Evolutionary conservation across 2,113 vertebrate species (phyloP).

Genomic region (Brachyhypopomus occidentalis): DNA sequence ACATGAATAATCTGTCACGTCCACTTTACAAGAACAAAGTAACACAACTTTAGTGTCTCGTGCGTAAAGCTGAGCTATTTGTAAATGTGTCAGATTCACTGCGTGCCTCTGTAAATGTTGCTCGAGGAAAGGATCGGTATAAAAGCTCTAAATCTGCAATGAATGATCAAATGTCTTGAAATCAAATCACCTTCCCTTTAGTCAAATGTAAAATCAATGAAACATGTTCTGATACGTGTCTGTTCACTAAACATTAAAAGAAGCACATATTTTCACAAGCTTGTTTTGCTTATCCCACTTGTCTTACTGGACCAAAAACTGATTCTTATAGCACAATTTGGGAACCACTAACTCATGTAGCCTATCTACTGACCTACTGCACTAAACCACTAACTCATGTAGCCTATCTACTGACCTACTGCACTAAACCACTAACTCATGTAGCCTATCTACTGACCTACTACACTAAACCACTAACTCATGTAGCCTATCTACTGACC

Average conservation of each 20-base stretch:
- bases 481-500: too few relatives aligned
- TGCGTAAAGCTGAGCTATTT: not conserved
- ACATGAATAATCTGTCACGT: constrained; percentile 13
- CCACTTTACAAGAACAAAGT: constrained; percentile 18
- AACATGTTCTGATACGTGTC: not conserved
- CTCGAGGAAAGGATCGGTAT: not conserved
- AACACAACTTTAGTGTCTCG: not conserved
- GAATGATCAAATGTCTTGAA: not conserved
- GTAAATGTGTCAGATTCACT: not conserved
- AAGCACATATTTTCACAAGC: not conserved
- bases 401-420: too few relatives aligned
- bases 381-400: too few relatives aligned
- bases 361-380: too few relatives aligned
- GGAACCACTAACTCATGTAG: too few relatives aligned
- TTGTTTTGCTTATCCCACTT: not conserved
- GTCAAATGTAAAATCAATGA: constrained; percentile 14
- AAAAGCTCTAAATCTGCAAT: not conserved
- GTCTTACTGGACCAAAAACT: not conserved
- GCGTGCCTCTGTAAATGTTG: not conserved
- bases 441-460: too few relatives aligned
- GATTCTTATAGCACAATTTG: too few relatives aligned
- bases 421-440: too few relatives aligned
- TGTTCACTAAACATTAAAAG: not conserved
- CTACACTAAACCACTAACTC: too few relatives aligned
- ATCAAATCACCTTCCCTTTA: not conserved